Conservation (phyloP, 1,140 invertebrate species). For the Metopolophium dirhodum region DNA sequence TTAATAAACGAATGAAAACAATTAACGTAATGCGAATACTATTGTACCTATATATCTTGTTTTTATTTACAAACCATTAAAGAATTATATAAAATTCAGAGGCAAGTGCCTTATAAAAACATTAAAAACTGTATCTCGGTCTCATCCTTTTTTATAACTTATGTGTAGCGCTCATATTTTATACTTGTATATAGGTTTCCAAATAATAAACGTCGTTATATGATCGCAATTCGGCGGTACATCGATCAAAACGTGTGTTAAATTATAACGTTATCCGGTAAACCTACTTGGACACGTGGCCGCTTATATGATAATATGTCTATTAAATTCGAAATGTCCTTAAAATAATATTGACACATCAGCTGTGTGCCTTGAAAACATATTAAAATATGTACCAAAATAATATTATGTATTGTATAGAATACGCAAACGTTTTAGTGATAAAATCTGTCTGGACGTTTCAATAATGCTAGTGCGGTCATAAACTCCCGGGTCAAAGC, state of each 20-base stretch:
- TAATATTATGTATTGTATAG: not conserved
- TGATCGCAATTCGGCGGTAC: not conserved
- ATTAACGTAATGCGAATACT: not conserved
- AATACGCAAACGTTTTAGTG: not conserved
- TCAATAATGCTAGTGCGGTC: constrained; percentile 15
- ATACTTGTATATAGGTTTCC: not conserved
- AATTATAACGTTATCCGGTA: not conserved
- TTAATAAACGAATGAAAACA: not conserved
- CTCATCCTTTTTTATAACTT: not conserved
- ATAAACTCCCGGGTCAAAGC: not conserved
- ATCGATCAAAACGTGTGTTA: not conserved
- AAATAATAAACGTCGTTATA: not conserved
- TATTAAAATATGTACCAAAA: not conserved
- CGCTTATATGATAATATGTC: not conserved
- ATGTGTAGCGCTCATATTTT: not conserved
- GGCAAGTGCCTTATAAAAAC: not conserved
- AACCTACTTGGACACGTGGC: not conserved
- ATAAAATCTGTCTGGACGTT: constrained; percentile 21
- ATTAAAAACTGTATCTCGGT: not conserved
- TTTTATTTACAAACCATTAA: constrained; percentile 29
- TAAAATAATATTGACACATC: not conserved
- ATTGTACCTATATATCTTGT: not conserved
- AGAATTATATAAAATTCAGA: not conserved
- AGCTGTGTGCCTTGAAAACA: not conserved
- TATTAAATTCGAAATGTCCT: not conserved